Base-by-base conservation (phyloP, 2,113 vertebrate species). In the Etheostoma cragini region DNA sequence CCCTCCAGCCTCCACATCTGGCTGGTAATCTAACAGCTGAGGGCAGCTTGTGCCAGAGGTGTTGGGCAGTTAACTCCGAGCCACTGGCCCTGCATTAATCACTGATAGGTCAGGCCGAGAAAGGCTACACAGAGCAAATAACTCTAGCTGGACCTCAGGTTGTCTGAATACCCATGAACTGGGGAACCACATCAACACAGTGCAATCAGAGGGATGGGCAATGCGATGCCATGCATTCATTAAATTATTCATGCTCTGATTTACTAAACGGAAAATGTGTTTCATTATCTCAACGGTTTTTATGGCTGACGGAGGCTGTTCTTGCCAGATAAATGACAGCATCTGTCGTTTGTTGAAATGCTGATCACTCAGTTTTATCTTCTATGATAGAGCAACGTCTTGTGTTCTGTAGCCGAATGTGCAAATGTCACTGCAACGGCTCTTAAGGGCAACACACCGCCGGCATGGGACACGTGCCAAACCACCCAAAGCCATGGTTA, bases 71-170 rank as follows among this genome's bases (percentile, higher is more conserved):
- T 86, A 85, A 89, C 81, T 22, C 71, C 35, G 68, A 88, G 70
- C 47, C 76, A 53, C 76, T 49, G 78, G 81, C 77, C 69, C 57
- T 45, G 86, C 75, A 88, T 92, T 76, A 87, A 90, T 91, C 81
- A 88, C 57, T 22, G 65, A 82, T 87, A 91, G 84, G 87, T 81
- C 87, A 87, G 64, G 21, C 16, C 4, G 46, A 64, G 69, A 89
- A 89, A 90, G 83, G 86, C 86, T 57, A 76, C 42, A 30, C 26
- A 35, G 30, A 72, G 80, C 52, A 90, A 82, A 81, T 81, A 53
- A 86, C 56, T 80, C 42, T 58, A 82, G 54, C 69, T 56, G 61
- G 75, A 85, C 47, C 26, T 67, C 74, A 82, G 81, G 75, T 88
- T 69, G 78, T 82, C 49, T 54, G 78, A 90, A 83, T 82, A 62